Evolutionary conservation across 2,888 invertebrate genomes (phyloP), one percentile per base, ranked within the genome.

Genomic region (Chrysina gloriosa): DNA sequence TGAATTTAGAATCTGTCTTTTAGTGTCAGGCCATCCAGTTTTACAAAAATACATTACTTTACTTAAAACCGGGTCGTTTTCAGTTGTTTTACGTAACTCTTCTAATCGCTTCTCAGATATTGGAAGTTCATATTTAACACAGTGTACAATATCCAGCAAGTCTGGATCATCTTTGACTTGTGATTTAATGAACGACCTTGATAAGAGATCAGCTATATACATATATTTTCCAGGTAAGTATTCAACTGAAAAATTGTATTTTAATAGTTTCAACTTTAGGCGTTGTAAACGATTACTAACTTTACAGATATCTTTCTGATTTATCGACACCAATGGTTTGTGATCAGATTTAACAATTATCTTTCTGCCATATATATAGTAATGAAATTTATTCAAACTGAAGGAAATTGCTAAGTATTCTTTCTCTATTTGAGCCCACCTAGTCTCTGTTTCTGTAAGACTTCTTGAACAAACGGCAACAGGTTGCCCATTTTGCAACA

Each of bases 391-490:
- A 74, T 61, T 63, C 68, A n/a, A n/a, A n/a, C n/a, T n/a, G n/a
- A n/a, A n/a, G n/a, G n/a, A n/a, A n/a, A n/a, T n/a, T n/a, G n/a
- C n/a, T n/a, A n/a, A n/a, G n/a, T n/a, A n/a, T 52, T 75, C 74
- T 54, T 73, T 74, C 6, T 74, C 73, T 61, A 73, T 71, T 70
- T 79, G 76, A 19, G 61, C 61, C 25, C 39, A 61, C 25, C 25
- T 42, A 23, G 39, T 19, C 39, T 61, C 42, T 34, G 69, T 74
- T 27, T 73, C 74, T 5, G 75, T 74, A 16, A 77, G 65, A 16
- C 71, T 71, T 39, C 75, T 67, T 1, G 78, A 78, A 27, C 74
- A 74, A 71, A 73, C 77, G 0, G 72, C 73, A 1, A 73, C 69
- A 31, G 74, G 75, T 50, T 70, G 31, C 5, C 70, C 72, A 21